These are phyloP conservation scores for Gadus macrocephalus DNA, from an alignment of 2,113 vertebrate genomes.

Conservation along the genomic window DNA sequence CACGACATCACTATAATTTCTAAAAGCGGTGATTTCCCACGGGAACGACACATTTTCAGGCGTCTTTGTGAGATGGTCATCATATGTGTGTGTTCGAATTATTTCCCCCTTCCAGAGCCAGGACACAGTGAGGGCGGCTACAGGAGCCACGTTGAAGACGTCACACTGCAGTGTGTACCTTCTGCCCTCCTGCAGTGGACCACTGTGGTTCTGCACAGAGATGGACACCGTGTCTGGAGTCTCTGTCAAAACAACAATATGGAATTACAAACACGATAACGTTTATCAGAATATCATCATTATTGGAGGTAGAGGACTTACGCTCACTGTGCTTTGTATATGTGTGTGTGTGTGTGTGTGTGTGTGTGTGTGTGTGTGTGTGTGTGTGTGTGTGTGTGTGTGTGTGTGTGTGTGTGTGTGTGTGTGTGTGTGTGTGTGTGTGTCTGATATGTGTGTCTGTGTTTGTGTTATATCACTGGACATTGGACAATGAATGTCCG, in stretches of 20 bases:
- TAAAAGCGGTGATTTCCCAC: too few relatives aligned
- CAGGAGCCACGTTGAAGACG: conserved; percentile 40
- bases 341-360: background rate
- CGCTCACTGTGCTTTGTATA: conserved; percentile 47
- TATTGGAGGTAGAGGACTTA: background rate
- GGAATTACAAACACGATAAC: too few relatives aligned
- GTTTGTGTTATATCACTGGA: too few relatives aligned
- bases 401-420: background rate
- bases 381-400: background rate
- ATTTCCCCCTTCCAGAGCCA: conserved; percentile 34
- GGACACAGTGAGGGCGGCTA: conserved; percentile 33
- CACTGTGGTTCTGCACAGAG: background rate
- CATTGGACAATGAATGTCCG: background rate
- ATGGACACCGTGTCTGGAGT: conserved; percentile 29
- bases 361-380: background rate
- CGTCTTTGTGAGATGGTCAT: background rate
- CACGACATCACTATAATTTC: rapidly evolving
- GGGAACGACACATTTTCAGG: background rate
- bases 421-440: background rate
- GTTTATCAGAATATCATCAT: background rate
- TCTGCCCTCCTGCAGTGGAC: conserved; percentile 8
- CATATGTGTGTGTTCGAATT: rapidly evolving
- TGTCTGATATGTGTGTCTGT: background rate
- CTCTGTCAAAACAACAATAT: conserved; percentile 36
- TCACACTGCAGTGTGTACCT: conserved; percentile 58